Evolutionary conservation across 2,888 invertebrate species (phyloP).

Genomic region (Caenorhabditis japonica): DNA sequence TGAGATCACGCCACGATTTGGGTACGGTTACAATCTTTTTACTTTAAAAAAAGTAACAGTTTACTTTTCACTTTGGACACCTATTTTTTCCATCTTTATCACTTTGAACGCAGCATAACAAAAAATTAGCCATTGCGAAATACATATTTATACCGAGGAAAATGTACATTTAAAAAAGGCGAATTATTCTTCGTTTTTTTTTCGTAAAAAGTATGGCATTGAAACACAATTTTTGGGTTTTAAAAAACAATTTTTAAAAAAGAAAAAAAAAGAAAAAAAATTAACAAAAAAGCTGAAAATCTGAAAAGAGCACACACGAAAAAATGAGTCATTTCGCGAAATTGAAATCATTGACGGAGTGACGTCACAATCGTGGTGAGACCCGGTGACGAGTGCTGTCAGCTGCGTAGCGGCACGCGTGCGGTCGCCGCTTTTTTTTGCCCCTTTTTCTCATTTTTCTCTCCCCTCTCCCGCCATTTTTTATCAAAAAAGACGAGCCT

Average conservation of each 20-base stretch:
- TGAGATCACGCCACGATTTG: too few species aligned
- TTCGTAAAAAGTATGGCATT: too few species aligned
- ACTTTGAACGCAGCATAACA: too few species aligned
- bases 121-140: not conserved
- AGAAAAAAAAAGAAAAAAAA: not conserved
- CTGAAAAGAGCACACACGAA: not conserved
- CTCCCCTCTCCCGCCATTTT: constrained; percentile 27
- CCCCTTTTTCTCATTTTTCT: constrained; percentile 26
- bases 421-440: constrained; percentile 39
- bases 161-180: too few species aligned
- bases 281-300: constrained; percentile 6
- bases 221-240: too few species aligned
- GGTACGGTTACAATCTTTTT: too few species aligned
- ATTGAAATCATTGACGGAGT: constrained; percentile 29
- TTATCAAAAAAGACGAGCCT: constrained; percentile 50
- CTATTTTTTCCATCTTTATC: too few species aligned
- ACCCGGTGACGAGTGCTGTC: constrained; percentile 11
- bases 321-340: constrained; percentile 21
- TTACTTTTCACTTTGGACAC: not conserved
- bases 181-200: too few species aligned
- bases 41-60: too few species aligned
- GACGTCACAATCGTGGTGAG: constrained; percentile 46
- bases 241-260: not conserved
- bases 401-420: constrained; percentile 40
- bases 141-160: not conserved